Evolutionary conservation across 2,113 vertebrate genomes (phyloP), one percentile per base, ranked within the genome.

Genomic region (Microcebus jonahi): DNA sequence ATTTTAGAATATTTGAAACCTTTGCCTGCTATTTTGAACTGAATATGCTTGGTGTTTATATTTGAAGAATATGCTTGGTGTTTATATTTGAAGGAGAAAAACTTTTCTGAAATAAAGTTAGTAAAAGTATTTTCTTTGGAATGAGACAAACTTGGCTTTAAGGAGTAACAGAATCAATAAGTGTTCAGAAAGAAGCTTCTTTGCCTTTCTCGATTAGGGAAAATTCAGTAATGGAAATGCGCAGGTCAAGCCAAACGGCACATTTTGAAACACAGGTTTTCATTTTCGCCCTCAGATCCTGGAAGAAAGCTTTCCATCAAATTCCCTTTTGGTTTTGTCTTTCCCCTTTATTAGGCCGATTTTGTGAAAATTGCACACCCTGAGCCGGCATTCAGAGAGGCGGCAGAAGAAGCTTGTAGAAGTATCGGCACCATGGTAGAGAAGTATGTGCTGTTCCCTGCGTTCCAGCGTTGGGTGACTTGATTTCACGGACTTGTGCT

Each of bases 281-380:
- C 70, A 48, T 27, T 31, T 13, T 65, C 14, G 8, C 5, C 29
- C 39, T 57, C 7, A 21, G 63, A 36, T 59, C 45, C 50, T 75
- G 45, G 29, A 68, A 68, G 59, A 20, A 10, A 48, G 27, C 9
- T 13, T 50, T 39, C 73, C 23, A 36, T 84, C 95, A 65, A 14
- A 50, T 6, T 6, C 31, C 65, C 71, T 93, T 34, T 65, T 79
- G 10, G 18, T 91, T 94, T 36, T 97, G 83, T 97, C 86, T 96
- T 23, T 42, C 9, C 1, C 90, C 67, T 96, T 85, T 34, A 0
- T 79, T 96, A 99, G 99, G 99, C 99, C 39, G 99, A 99, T 97
- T 99, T 99, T 98, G 98, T 99, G 57, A 99, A 99, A 98, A 99
- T 99, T 57, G 99, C 99, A 65, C 99, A 99, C 96, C 99, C 99